A percentile compares a stretch with the other conserved stretches of the same genome.
Conservation (phyloP, 2,797 vertebrate species). For the Thalassophryne amazonica region DNA sequence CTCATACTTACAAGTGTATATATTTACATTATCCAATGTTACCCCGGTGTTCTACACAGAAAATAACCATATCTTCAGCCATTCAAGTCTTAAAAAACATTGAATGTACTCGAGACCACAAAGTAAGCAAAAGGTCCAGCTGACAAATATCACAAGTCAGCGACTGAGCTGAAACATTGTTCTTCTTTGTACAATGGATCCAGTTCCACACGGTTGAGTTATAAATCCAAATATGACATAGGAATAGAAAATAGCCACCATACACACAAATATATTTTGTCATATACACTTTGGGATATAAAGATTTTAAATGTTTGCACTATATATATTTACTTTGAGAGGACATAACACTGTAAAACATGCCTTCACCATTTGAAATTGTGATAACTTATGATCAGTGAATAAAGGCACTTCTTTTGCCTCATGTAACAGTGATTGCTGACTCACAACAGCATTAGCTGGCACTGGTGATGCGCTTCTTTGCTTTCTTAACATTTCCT, state of each 20-base stretch:
- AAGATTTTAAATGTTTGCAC: no score
- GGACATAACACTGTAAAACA: not conserved
- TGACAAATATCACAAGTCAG: slow-evolving; percentile 1
- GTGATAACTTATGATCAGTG: not conserved
- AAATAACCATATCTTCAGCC: no score
- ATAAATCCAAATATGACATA: slow-evolving; percentile 17
- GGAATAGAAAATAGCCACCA: not conserved
- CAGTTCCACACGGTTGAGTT: slow-evolving; percentile 3
- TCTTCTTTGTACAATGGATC: slow-evolving; percentile 10
- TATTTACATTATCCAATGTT: no score
- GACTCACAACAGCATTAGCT: slow-evolving; percentile 7
- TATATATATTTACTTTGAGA: no score
- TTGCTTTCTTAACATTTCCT: not conserved
- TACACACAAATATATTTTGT: not conserved
- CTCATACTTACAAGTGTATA: no score
- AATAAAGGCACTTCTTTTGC: not conserved
- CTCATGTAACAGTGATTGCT: not conserved
- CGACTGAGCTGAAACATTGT: slow-evolving; percentile 27
- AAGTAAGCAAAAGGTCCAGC: slow-evolving; percentile 1
- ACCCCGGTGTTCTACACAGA: no score
- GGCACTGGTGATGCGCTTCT: not conserved
- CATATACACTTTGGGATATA: no score
- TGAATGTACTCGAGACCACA: not conserved
- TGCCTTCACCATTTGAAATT: not conserved
- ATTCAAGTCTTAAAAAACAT: no score